phyloP scores from a whole-genome alignment of 92 coral and sea anemone species.

The Umimayanthus chanpuru region DNA sequence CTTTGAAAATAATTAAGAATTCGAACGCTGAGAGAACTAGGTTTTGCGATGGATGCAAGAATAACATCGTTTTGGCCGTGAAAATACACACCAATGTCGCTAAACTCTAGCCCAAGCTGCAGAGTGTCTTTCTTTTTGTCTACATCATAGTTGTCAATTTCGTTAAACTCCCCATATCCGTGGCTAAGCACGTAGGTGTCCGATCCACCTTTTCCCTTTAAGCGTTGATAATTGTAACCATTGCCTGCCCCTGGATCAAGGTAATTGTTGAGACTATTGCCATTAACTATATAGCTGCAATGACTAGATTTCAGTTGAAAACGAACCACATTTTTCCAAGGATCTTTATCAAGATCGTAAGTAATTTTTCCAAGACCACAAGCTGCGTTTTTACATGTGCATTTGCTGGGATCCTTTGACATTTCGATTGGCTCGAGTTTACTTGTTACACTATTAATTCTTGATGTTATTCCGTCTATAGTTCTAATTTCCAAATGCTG shows the following conservation, averaged over 20 bases:
- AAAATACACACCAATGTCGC: slow-evolving; percentile 44
- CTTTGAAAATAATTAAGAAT: slow-evolving; percentile 28
- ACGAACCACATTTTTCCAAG: slow-evolving; percentile 58
- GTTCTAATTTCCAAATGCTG: slow-evolving; percentile 59
- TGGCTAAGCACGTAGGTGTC: slow-evolving; percentile 58
- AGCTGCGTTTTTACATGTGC: slow-evolving; percentile 32
- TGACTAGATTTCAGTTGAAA: slow-evolving; percentile 57
- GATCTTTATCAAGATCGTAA: slow-evolving; percentile 31
- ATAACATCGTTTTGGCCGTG: slow-evolving; percentile 45
- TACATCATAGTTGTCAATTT: slow-evolving; percentile 38
- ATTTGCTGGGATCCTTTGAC: slow-evolving; percentile 59
- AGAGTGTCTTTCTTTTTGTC: slow-evolving; percentile 56
- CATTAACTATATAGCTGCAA: slow-evolving; percentile 61
- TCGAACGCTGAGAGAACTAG: slow-evolving; percentile 48
- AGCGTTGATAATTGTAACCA: slow-evolving; percentile 50
- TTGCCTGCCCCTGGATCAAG: slow-evolving; percentile 66
- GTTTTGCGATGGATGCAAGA: slow-evolving; percentile 43
- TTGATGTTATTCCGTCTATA: slow-evolving; percentile 50
- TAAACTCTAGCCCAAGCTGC: slow-evolving; percentile 52
- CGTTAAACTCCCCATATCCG: slow-evolving; percentile 46
- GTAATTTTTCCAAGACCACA: background rate
- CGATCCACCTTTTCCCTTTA: slow-evolving; percentile 54
- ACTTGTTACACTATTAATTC: slow-evolving; percentile 1
- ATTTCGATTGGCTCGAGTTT: slow-evolving; percentile 53
- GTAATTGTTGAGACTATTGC: slow-evolving; percentile 60